Evolutionary conservation across 1,140 invertebrate species (phyloP), one percentile per base, ranked within the genome.

Genomic region (Drosophila pectinifera): DNA sequence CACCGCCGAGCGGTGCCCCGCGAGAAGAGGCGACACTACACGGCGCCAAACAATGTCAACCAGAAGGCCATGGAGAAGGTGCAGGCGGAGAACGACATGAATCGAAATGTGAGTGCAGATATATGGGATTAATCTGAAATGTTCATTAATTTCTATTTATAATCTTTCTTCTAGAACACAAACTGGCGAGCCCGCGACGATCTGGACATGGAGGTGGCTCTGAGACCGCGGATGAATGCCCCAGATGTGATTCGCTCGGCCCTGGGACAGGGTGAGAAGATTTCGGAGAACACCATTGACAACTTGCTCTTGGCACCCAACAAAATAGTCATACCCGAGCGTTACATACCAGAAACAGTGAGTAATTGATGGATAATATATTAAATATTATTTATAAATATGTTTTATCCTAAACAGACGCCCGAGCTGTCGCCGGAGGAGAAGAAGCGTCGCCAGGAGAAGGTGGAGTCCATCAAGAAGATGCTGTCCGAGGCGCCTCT

Each of bases 311-410:
- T 96, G 45, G 95, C 96, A 26, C 97, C 97, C 20, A 96, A 96
- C 90, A 98, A 98, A 93, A 98, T 98, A 75, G 93, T 96, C 28
- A 98, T 98, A 76, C 97, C 97, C 4, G 97, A 98, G 93, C 94
- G 97, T 74, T 98, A 98, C 91, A 95, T 98, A 78, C 97, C 97
- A 31, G 97, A 98, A 92, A 95, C 96, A 93, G 94, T 97, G 77
- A 92, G 90, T 80, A 1, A 0, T n/a, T 4, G 2, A 7, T 1
- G 6, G 1, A 0, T 2, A 34, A 8, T 28, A 5, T 1, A 18
- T 1, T n/a, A n/a, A n/a, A n/a, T n/a, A n/a, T n/a, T n/a, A n/a
- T n/a, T n/a, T n/a, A n/a, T n/a, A n/a, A 57, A 72, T 38, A 4
- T 26, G n/a, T 11, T 7, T 5, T 13, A 24, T n/a, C 0, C 5